These are phyloP conservation scores for Bryconaethiops microstoma DNA, from an alignment of 2,797 vertebrate genomes.

Conservation along the genomic window DNA sequence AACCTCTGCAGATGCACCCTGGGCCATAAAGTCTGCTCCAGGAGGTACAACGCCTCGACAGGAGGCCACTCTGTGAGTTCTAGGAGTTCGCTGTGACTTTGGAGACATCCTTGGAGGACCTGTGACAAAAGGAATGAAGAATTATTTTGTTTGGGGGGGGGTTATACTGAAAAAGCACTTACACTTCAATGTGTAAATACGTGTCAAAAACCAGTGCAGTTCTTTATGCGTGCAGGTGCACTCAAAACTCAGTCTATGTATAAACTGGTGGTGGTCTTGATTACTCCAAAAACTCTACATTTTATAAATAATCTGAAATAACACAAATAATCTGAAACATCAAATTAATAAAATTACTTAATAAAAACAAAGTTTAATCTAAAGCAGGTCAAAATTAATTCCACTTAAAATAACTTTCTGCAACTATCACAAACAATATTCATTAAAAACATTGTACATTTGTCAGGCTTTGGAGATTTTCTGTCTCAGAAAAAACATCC, in stretches of 20 bases:
- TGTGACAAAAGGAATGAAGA: slow-evolving; percentile 57
- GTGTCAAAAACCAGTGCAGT: neutral
- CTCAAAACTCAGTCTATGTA: neutral
- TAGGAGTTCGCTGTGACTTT: slow-evolving; percentile 95
- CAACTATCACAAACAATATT: neutral
- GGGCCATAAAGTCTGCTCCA: slow-evolving; percentile 90
- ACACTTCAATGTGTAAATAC: neutral
- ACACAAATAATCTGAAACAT: neutral
- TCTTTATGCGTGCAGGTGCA: neutral
- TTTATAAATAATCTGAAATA: too few species aligned
- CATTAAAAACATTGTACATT: neutral
- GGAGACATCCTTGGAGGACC: slow-evolving; percentile 99
- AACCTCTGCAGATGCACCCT: slow-evolving; percentile 87
- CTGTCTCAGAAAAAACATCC: neutral
- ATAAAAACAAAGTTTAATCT: neutral
- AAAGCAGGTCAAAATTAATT: neutral
- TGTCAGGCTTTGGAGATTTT: neutral
- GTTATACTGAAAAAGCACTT: neutral
- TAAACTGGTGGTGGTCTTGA: neutral
- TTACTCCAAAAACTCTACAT: neutral
- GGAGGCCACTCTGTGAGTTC: slow-evolving; percentile 90
- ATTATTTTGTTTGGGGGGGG: neutral
- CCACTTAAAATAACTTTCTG: neutral
- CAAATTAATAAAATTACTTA: neutral
- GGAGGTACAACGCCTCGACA: slow-evolving; percentile 87